Evolutionary conservation across 2,113 vertebrate species (phyloP), one percentile per base, ranked within the genome.

Genomic region (Heteronetta atricapilla): DNA sequence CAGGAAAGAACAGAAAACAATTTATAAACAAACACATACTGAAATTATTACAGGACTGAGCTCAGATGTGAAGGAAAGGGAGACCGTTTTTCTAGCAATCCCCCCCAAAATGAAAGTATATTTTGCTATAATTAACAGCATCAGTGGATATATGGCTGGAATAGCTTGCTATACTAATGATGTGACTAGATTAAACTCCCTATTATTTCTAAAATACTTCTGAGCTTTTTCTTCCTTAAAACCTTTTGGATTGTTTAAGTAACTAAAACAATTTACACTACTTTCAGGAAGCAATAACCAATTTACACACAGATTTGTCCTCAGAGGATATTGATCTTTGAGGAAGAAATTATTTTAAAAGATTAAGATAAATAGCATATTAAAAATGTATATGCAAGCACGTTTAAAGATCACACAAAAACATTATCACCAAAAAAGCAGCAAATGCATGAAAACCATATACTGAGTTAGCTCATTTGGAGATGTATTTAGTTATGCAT

Each of bases 21-120:
- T 63, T 53, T 46, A 92, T 69, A 90, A 93, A 92, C 36, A 96
- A 87, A 33, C 63, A 84, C 59, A 81, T 74, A 59, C 50, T 88
- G 70, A 74, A 93, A 92, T 76, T 69, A 77, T 56, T 58, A 82
- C 22, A 55, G 74, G 86, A 86, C n/a, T 73, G 74, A 58, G 46
- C 4, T 26, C 13, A 74, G 68, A 59, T 10, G 13, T 60, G 52
- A 93, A 78, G 60, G 19, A 48, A 96, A 93, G 81, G 56, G 81
- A 66, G 42, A 77, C 17, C 73, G 44, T 59, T 72, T 72, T 70
- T 77, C 75, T 75, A 75, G 56, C 55, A 89, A 55, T 52, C 38
- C 31, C 38, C 83, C 53, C 78, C 73, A 52, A 84, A 82, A 85
- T 40, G 4, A 36, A 93, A 73, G 46, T 36, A 44, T 29, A 63